Evolutionary conservation across 2,888 invertebrate species (phyloP), one percentile per base, ranked within the genome.

Genomic region (Notocelia uddmanniana): DNA sequence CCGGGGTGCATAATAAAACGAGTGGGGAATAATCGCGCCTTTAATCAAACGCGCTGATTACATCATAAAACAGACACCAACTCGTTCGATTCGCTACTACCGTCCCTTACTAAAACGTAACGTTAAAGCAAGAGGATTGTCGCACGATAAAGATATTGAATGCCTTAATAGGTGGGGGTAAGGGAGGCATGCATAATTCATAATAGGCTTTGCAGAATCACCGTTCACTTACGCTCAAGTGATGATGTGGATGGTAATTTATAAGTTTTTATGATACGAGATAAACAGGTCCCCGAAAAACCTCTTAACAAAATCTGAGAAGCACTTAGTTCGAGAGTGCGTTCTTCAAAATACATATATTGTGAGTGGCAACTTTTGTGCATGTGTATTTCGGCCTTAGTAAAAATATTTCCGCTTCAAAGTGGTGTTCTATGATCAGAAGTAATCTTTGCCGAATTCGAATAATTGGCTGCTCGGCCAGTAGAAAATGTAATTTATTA

Each of bases 131-230:
- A 23, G 72, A 68, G 55, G 54, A 50, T 19, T 48, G 23, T 63
- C 45, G 45, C 55, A 52, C 13, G 60, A 67, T 57, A 62, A 68
- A 62, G 57, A 67, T 72, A 57, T 72, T 48, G 68, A 68, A 67
- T 55, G 34, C 18, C 55, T 83, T 81, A 82, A 81, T 81, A 80
- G 82, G 78, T 71, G 77, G 78, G 75, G 76, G 72, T 77, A 75
- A 71, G 76, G 76, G 75, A 76, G 76, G 66, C 18, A 81, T 83
- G 80, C 83, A 83, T 84, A 83, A 86, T 84, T 86, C 82, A 85
- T 83, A 80, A 76, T 75, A 78, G 79, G 81, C 76, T 77, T 76
- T 74, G 75, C 75, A 73, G 74, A 76, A 77, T 78, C 78, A 76
- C 75, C 75, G 73, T 77, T 80, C 80, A 77, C 77, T 78, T 78